Conservation (phyloP, 37 sponge, comb jelly and placozoan species). For the Diacarnus erythraeanus region DNA sequence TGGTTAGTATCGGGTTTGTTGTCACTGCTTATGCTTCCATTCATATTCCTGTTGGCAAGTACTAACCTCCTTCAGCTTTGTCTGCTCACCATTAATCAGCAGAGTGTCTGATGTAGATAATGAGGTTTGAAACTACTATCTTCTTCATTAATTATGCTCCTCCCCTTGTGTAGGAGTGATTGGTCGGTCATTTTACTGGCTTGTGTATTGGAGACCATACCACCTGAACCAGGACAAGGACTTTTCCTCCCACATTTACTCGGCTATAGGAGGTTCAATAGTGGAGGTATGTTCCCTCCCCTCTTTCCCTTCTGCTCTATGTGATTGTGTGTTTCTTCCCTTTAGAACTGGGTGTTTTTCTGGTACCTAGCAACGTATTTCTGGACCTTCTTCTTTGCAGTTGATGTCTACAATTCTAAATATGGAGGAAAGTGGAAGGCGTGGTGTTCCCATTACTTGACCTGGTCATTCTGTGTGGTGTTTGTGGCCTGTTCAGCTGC, state of each 20-base stretch:
- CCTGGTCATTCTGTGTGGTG: constrained; percentile 37
- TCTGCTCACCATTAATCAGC: too few relatives aligned
- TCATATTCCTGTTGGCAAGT: too few relatives aligned
- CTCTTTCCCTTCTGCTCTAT: background rate
- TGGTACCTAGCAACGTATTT: constrained; percentile 62
- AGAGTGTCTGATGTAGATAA: too few relatives aligned
- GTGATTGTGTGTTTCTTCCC: background rate
- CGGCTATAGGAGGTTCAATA: constrained; percentile 29
- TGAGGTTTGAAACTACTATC: background rate
- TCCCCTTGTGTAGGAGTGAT: constrained; percentile 40
- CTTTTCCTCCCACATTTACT: background rate
- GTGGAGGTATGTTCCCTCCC: constrained; percentile 13
- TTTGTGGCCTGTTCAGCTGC: constrained; percentile 9
- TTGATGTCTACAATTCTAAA: constrained; percentile 62
- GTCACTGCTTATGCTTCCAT: too few relatives aligned
- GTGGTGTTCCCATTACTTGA: constrained; percentile 34
- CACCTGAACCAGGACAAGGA: constrained; percentile 7
- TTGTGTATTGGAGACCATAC: constrained; percentile 33
- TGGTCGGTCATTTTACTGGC: constrained; percentile 37
- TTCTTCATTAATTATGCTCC: background rate
- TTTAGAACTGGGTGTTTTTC: constrained; percentile 53
- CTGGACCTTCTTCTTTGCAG: constrained; percentile 70
- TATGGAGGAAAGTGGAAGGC: constrained; percentile 46
- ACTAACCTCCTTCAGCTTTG: too few relatives aligned
- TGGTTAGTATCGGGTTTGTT: too few relatives aligned